Conservation (phyloP, 92 coral and sea anemone species). For the Palythoa grandis region DNA sequence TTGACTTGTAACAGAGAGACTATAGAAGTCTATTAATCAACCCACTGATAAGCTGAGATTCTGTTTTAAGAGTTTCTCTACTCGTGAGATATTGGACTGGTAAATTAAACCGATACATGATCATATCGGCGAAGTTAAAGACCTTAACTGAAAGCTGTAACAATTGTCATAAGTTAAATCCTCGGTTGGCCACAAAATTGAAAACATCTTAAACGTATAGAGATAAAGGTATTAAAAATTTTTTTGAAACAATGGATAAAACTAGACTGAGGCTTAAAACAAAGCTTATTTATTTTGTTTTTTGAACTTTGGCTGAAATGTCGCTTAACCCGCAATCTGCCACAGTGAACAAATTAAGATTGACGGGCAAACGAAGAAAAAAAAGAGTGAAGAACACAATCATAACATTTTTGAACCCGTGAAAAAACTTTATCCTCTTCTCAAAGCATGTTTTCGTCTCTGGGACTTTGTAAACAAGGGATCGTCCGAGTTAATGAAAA, state of each 20-base stretch:
- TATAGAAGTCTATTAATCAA: background rate
- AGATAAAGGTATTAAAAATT: background rate
- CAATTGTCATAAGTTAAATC: background rate
- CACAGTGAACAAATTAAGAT: background rate
- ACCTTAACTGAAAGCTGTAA: background rate
- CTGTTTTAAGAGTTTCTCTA: background rate
- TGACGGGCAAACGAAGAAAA: background rate
- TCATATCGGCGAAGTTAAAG: background rate
- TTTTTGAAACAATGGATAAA: constrained; percentile 3
- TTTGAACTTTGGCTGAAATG: background rate
- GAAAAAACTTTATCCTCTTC: background rate
- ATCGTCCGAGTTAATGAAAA: constrained; percentile 21
- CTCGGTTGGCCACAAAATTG: background rate
- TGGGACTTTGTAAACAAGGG: constrained; percentile 27
- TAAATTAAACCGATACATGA: constrained; percentile 4
- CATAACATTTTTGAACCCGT: background rate
- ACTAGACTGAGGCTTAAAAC: background rate
- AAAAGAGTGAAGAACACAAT: background rate
- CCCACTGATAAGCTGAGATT: background rate
- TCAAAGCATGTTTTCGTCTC: background rate
- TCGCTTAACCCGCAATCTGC: background rate
- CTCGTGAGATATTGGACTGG: background rate
- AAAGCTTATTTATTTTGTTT: background rate
- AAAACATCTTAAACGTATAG: background rate
- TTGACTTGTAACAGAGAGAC: background rate